Evolutionary conservation across 2,797 vertebrate genomes (phyloP).

Genomic region (Smutsia temminckii): DNA sequence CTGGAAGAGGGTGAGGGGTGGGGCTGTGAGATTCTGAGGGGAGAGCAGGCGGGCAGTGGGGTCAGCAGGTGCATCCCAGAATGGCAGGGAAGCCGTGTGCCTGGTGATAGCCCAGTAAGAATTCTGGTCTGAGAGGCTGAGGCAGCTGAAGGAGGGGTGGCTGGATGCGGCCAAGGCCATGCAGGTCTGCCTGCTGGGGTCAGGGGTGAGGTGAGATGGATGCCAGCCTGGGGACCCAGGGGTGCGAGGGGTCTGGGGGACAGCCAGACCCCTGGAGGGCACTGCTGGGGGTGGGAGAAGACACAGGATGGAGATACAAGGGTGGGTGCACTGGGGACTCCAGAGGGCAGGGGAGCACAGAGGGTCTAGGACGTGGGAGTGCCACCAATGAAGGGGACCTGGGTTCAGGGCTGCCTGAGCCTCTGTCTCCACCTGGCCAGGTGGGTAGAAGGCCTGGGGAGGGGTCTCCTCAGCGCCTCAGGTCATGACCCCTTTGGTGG

Average conservation of each 20-base stretch:
- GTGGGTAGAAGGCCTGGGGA: not conserved
- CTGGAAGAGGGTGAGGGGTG: not conserved
- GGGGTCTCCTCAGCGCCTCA: too few species aligned
- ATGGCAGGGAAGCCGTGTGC: not conserved
- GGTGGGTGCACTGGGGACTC: not conserved
- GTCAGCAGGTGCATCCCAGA: not conserved
- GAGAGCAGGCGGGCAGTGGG: not conserved
- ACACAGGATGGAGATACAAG: too few species aligned
- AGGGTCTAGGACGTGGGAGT: too few species aligned
- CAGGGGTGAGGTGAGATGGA: too few species aligned
- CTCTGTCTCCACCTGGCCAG: not conserved
- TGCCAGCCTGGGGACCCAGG: not conserved
- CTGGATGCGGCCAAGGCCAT: not conserved
- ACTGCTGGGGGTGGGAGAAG: not conserved
- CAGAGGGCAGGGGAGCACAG: not conserved
- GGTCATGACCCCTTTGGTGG: too few species aligned
- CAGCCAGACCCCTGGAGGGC: not conserved
- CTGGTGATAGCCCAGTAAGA: too few species aligned
- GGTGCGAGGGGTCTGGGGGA: not conserved
- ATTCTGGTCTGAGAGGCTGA: not conserved
- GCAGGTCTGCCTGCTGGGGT: too few species aligned
- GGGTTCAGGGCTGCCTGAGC: too few species aligned
- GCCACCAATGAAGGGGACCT: too few species aligned
- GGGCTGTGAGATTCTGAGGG: too few species aligned
- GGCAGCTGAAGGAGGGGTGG: not conserved